Percentiles rank a stretch among this genome's conserved stretches.
phyloP scores from a whole-genome alignment of 2,888 invertebrate species.

The Synanthedon formicaeformis region DNA sequence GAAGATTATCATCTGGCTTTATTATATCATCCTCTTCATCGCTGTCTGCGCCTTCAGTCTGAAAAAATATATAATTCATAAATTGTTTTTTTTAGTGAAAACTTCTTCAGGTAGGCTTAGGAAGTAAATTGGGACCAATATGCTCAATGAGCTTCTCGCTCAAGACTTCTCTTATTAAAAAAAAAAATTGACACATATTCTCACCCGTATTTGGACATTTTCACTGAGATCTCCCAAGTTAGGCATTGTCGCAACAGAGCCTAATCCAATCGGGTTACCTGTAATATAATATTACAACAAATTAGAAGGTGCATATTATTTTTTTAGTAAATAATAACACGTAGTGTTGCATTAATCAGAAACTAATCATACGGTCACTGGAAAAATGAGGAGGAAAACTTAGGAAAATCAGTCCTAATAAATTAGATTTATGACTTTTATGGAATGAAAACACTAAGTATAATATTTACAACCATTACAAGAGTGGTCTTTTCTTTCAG shows the following conservation, averaged over 20 bases:
- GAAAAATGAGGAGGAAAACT: no score
- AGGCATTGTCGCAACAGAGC: constrained; percentile 67
- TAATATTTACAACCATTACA: no score
- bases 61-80: constrained; percentile 4
- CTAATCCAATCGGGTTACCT: constrained; percentile 67
- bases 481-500: no score
- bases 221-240: constrained; percentile 61
- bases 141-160: no score
- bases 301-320: not conserved
- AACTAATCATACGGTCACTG: no score
- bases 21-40: constrained; percentile 93
- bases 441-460: no score
- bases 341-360: no score
- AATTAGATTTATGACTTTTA: no score
- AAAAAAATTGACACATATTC: constrained; percentile 9
- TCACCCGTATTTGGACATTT: constrained; percentile 60
- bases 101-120: no score
- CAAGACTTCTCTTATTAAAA: no score
- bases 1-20: constrained; percentile 88
- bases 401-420: no score
- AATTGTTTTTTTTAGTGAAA: not conserved
- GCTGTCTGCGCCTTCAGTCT: constrained; percentile 71
- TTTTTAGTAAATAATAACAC: not conserved
- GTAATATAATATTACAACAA: constrained; percentile 8
- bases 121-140: no score